phyloP scores from a whole-genome alignment of 2,797 vertebrate genomes.

The Melanotaenia nigrans region DNA sequence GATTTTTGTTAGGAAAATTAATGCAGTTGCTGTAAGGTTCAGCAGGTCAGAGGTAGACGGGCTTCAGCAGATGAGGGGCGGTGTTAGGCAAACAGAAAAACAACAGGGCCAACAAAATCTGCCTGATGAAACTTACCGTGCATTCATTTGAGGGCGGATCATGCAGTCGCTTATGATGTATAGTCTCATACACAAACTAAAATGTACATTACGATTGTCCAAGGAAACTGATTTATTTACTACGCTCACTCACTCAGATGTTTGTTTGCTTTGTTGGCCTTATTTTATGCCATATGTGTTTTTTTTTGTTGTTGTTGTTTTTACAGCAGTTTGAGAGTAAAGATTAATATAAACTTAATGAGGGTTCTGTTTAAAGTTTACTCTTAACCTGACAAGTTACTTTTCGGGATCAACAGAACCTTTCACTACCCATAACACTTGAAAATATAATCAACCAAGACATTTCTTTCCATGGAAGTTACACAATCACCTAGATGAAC shows the following conservation, averaged over 20 bases:
- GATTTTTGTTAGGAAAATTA: constrained; percentile 82
- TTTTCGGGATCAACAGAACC: background rate
- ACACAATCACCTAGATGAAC: constrained; percentile 4
- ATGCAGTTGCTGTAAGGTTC: constrained; percentile 70
- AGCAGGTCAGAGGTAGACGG: constrained; percentile 73
- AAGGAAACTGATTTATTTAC: constrained; percentile 41
- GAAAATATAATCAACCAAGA: background rate
- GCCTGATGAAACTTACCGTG: constrained; percentile 71
- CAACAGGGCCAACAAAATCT: constrained; percentile 28
- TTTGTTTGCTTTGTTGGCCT: constrained; percentile 36
- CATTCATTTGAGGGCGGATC: constrained; percentile 58
- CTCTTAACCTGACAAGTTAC: background rate
- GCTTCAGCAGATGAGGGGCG: constrained; percentile 73
- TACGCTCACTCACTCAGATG: constrained; percentile 20
- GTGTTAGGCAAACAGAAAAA: constrained; percentile 38
- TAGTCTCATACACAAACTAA: constrained; percentile 53
- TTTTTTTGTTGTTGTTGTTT: constrained; percentile 10
- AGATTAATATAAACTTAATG: constrained; percentile 13
- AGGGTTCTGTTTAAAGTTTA: constrained; percentile 8
- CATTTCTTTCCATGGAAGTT: background rate
- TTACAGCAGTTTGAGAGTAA: constrained; percentile 19
- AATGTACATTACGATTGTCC: constrained; percentile 61
- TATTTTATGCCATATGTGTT: constrained; percentile 33
- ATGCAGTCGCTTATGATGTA: constrained; percentile 65
- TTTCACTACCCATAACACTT: constrained; percentile 13